Evolutionary conservation across 2,113 vertebrate genomes (phyloP).

Genomic region (Noturus placidus): DNA sequence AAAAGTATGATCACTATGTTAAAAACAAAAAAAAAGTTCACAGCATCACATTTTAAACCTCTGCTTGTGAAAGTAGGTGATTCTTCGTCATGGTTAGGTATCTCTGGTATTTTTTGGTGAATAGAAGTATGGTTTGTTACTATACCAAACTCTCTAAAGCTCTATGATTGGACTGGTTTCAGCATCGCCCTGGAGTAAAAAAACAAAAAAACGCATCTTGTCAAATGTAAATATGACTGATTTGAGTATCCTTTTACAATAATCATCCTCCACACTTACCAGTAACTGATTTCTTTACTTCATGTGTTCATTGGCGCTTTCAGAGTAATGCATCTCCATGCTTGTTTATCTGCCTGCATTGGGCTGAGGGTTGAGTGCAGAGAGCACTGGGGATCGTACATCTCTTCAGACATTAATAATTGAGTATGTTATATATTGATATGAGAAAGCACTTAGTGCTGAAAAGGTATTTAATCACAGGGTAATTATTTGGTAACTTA

Average conservation of each 20-base stretch:
- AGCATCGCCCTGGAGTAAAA: background rate
- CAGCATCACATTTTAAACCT: background rate
- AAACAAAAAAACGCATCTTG: no score
- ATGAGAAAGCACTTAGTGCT: conserved; percentile 52
- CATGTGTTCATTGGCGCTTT: background rate
- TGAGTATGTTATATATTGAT: conserved; percentile 49
- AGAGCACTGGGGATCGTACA: background rate
- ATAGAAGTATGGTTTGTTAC: background rate
- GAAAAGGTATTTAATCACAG: conserved; percentile 57
- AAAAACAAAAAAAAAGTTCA: background rate
- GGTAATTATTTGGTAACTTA: conserved; percentile 26
- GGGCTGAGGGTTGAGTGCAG: conserved; percentile 24
- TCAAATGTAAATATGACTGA: background rate
- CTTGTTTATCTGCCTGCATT: conserved; percentile 33
- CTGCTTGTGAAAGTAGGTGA: background rate
- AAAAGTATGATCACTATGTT: background rate
- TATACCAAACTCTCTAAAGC: background rate
- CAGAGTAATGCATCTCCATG: background rate
- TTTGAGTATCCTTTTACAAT: conserved; percentile 12
- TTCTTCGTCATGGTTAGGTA: background rate
- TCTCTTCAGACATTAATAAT: conserved; percentile 49
- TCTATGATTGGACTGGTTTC: background rate
- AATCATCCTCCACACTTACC: background rate
- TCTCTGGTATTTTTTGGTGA: background rate
- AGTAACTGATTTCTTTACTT: background rate